Evolutionary conservation across 1,140 invertebrate species (phyloP), one percentile per base, ranked within the genome.

Genomic region (Kradibia gibbosae): DNA sequence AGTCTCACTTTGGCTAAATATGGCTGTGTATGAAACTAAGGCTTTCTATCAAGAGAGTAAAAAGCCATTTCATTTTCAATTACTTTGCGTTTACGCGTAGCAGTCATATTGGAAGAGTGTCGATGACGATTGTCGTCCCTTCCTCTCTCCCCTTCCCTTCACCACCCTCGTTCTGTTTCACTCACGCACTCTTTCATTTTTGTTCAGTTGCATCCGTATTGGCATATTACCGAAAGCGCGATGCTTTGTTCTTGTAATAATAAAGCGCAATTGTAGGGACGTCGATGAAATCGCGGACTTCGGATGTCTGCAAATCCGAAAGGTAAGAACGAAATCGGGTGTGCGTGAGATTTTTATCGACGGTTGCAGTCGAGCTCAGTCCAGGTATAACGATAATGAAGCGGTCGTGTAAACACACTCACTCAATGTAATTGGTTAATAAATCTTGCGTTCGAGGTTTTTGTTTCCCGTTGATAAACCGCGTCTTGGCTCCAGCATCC

Each of bases 351-450:
- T 79, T 79, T 79, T 72, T 79, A 79, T 79, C 78, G 60, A 20
- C 50, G 25, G 34, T n/a, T 5, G 48, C 55, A 50, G 31, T 28
- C 31, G 39, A 65, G 57, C 25, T 1, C 55, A n/a, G 53, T 0
- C 55, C 34, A 39, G 67, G 60, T 13, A 25, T 50, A 42, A 45
- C 65, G 67, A 74, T 80, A 80, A 80, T 80, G 70, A 80, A 73
- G 25, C 42, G 78, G 73, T 73, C 74, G 78, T 65, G 78, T 65
- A 74, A 80, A 74, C 78, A 80, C 71, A 74, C 78, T 80, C 74
- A 80, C 50, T 80, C 78, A 80, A 74, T 80, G 78, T 80, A 80
- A 80, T 73, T 80, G 78, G 70, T 80, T 74, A 80, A 80, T 80
- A 80, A 73, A 80, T 80, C 78, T 65, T 22, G 55, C 17, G 55